These are phyloP conservation scores for Girardia tigrina DNA, from an alignment of 2,888 invertebrate genomes.

Conservation along the genomic window DNA sequence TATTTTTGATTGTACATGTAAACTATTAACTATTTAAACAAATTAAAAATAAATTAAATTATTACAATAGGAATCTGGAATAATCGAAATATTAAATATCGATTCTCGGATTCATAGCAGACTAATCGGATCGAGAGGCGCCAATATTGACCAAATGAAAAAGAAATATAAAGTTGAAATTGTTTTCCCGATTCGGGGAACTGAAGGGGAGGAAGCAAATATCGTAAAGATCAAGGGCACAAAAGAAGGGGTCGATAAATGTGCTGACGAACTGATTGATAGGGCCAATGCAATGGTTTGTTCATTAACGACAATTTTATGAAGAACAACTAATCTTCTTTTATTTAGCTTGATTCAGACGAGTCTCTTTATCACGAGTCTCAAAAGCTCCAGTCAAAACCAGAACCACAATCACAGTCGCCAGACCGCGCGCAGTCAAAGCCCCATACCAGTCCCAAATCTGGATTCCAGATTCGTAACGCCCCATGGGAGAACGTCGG, in stretches of 20 bases:
- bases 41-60: too few species aligned
- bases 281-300: constrained; percentile 31
- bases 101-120: constrained; percentile 26
- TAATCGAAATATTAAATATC: constrained; percentile 28
- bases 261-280: constrained; percentile 27
- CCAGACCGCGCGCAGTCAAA: background rate
- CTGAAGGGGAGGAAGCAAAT: constrained; percentile 24
- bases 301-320: too few species aligned
- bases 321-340: too few species aligned
- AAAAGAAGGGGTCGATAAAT: constrained; percentile 24
- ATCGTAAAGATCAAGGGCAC: constrained; percentile 24
- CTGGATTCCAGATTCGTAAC: background rate
- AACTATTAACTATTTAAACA: too few species aligned
- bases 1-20: too few species aligned
- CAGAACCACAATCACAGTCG: background rate
- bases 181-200: constrained; percentile 21
- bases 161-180: constrained; percentile 28
- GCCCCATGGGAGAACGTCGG: background rate
- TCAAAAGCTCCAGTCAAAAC: too few species aligned
- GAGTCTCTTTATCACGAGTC: too few species aligned
- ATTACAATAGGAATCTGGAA: constrained; percentile 29
- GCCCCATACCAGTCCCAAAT: background rate
- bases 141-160: constrained; percentile 16
- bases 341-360: too few species aligned
- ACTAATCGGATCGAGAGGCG: constrained; percentile 26